Base-by-base conservation (phyloP, 2,888 invertebrate genomes). In the Meghimatium bilineatum region DNA sequence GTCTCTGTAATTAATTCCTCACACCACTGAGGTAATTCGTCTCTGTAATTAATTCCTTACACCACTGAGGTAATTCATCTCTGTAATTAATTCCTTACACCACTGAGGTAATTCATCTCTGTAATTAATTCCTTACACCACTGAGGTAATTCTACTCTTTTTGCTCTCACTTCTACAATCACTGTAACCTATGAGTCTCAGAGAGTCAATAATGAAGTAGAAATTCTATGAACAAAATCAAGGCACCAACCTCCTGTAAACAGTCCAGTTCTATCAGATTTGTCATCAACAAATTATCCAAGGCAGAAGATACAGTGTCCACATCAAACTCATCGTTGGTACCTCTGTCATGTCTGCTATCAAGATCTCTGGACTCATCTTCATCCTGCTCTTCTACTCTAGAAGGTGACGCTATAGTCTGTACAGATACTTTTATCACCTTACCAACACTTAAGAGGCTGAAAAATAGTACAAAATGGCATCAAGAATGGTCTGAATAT, bases 281-380 rank as follows among this genome's bases (percentile, higher is more conserved):
- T 63, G n/a, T 26, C 26, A 74, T 75, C 72, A 81, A 66, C 23
- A 74, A 44, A 32, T 29, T 17, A 75, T 81, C 81, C 23, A 74
- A 60, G 32, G 56, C 60, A 32, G 66, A 23, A 20, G 81, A 63
- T 14, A 81, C 26, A 23, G 63, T 36, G 20, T 36, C 52, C 34
- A 60, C 49, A 72, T 80, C 80, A 80, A 80, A 12, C 14, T 56
- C 71, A 20, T 80, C 71, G 0, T 71, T 38, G 0, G 14, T 67
- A 38, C 26, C 36, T 34, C 17, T 36, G 52, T 17, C 10, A 0
- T 52, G 38, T 17, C 29, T 32, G 79, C 23, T 49, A 32, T 36
- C 32, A 20, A 44, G 23, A n/a, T 66, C 52, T 5, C 52, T 56
- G n/a, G 17, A 3, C n/a, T 67, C 49, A 67, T 44, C 56, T 36